These are phyloP conservation scores for Kobus ellipsiprymnus DNA, from an alignment of 2,113 vertebrate genomes.

Conservation along the genomic window DNA sequence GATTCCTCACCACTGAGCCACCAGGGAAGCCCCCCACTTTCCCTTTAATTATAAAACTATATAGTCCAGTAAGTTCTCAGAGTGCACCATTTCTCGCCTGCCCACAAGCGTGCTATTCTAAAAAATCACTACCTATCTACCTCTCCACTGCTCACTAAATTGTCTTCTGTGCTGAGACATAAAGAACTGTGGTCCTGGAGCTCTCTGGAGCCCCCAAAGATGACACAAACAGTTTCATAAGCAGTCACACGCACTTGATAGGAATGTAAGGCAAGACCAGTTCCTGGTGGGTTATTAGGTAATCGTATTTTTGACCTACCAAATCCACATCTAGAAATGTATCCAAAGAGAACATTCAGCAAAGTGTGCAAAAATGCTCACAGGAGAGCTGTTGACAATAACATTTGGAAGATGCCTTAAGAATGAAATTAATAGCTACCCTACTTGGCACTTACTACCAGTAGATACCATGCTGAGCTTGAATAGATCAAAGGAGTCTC, in stretches of 20 bases:
- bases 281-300: not conserved
- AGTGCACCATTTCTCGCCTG: not conserved
- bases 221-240: not conserved
- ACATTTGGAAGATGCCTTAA: not conserved
- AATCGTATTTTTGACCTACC: not conserved
- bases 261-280: not conserved
- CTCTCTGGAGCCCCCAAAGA: not conserved
- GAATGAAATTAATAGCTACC: not conserved
- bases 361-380: not conserved
- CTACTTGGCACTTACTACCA: not conserved
- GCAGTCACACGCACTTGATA: not conserved
- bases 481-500: not conserved
- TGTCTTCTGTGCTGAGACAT: not conserved
- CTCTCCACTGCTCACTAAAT: not conserved
- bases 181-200: not conserved
- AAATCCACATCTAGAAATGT: not conserved
- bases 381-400: not conserved
- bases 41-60: not conserved
- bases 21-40: not conserved
- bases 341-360: not conserved
- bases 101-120: not conserved
- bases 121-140: not conserved
- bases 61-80: not conserved
- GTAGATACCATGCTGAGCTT: not conserved
- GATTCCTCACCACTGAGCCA: not conserved